Evolutionary conservation across 2,888 invertebrate species (phyloP).

Genomic region (Cheilosia impressa): DNA sequence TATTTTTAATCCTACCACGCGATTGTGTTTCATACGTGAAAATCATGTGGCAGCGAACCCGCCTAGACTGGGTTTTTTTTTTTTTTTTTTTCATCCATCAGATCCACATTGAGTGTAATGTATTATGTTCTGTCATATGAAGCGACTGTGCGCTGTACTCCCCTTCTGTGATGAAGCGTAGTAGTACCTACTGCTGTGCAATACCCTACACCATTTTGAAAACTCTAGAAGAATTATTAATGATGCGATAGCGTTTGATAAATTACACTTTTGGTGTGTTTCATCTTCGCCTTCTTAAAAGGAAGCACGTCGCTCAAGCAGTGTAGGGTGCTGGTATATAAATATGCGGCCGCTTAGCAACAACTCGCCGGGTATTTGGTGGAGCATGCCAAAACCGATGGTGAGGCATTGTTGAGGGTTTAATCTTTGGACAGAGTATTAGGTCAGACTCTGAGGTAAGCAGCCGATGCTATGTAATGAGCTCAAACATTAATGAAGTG

Average conservation of each 20-base stretch:
- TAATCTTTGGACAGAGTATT: conserved; percentile 18
- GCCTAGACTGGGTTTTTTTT: conserved; percentile 27
- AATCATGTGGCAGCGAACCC: background rate
- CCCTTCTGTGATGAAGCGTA: conserved; percentile 39
- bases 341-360: conserved; percentile 13
- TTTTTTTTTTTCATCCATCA: conserved; percentile 16
- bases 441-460: conserved; percentile 25
- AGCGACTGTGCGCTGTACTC: conserved; percentile 3
- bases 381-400: background rate
- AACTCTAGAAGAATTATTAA: conserved; percentile 74
- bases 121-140: conserved; percentile 63
- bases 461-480: background rate
- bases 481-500: conserved; percentile 33
- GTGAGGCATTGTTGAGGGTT: conserved; percentile 12
- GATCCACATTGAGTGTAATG: conserved; percentile 37
- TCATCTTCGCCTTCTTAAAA: conserved; percentile 44
- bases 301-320: conserved; percentile 6
- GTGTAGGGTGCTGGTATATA: background rate
- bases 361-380: background rate
- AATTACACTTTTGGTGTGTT: conserved; percentile 69
- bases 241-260: conserved; percentile 76
- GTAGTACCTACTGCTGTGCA: conserved; percentile 2
- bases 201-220: background rate
- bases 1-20: conserved; percentile 58
- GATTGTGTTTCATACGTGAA: conserved; percentile 33